Conservation (phyloP, 2,797 vertebrate genomes). For the Carduelis carduelis region DNA sequence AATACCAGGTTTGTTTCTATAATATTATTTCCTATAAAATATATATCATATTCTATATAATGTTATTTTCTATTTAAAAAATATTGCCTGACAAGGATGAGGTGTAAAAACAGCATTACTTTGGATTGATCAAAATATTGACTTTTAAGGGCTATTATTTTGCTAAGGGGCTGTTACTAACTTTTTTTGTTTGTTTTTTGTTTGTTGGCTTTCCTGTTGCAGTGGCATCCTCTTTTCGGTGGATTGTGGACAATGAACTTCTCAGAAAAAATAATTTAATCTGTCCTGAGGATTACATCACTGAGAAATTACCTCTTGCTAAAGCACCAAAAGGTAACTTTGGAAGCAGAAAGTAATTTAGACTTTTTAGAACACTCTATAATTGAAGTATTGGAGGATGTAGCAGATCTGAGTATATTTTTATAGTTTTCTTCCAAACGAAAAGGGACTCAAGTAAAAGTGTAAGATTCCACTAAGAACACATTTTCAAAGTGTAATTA, state of each 20-base stretch:
- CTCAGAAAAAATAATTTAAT: slow-evolving; percentile 83
- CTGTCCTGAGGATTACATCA: slow-evolving; percentile 84
- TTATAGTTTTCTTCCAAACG: background rate
- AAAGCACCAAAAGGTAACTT: slow-evolving; percentile 80
- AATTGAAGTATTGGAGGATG: background rate
- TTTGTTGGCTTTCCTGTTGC: background rate
- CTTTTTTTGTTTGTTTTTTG: background rate
- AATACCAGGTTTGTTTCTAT: background rate
- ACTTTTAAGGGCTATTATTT: background rate
- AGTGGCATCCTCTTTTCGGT: slow-evolving; percentile 82
- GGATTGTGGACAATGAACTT: slow-evolving; percentile 82
- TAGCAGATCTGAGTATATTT: background rate
- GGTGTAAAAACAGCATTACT: background rate
- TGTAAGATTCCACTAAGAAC: background rate
- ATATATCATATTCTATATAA: background rate
- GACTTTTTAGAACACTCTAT: background rate
- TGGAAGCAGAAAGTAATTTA: background rate
- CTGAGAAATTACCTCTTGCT: slow-evolving; percentile 38
- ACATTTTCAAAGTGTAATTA: background rate
- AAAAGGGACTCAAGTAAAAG: background rate
- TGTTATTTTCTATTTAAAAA: background rate
- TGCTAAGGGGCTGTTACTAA: background rate
- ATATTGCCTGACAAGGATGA: background rate
- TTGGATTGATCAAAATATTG: background rate
- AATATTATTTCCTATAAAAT: background rate